These are phyloP conservation scores for Erynnis tages DNA, from an alignment of 2,888 invertebrate genomes.

Conservation along the genomic window DNA sequence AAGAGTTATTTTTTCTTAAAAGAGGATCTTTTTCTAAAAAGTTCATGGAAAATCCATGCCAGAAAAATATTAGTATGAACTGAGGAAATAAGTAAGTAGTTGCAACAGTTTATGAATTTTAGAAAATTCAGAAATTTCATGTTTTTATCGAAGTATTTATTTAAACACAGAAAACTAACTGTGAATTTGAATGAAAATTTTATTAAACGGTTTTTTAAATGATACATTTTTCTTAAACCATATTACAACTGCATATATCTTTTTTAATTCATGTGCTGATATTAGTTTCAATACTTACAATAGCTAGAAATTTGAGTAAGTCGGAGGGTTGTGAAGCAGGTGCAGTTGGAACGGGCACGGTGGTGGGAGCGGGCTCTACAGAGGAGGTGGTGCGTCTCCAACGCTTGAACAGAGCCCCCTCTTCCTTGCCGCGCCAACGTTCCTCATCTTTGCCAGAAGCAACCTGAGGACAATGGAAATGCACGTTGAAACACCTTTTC, in stretches of 20 bases:
- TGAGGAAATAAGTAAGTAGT: no score
- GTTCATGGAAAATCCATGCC: no score
- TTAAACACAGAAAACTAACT: no score
- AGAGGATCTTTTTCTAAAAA: no score
- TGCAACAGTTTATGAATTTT: no score
- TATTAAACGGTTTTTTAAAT: background rate
- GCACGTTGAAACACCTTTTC: constrained; percentile 62
- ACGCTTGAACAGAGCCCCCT: constrained; percentile 70
- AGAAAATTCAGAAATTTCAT: no score
- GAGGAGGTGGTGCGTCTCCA: constrained; percentile 65
- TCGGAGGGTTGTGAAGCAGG: constrained; percentile 67
- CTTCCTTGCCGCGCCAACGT: constrained; percentile 72
- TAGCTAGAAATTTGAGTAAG: constrained; percentile 87
- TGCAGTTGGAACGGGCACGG: constrained; percentile 44
- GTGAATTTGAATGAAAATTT: background rate
- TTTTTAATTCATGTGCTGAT: no score
- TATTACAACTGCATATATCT: no score
- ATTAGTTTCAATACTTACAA: constrained; percentile 86
- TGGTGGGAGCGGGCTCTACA: constrained; percentile 48
- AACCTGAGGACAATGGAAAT: constrained; percentile 74
- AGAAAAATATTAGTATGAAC: no score
- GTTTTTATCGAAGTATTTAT: no score
- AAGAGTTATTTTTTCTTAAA: no score
- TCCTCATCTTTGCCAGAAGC: constrained; percentile 77
- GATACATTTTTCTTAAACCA: no score